Base-by-base conservation (phyloP, 1,140 invertebrate genomes). In the Brachionus koreanus region DNA sequence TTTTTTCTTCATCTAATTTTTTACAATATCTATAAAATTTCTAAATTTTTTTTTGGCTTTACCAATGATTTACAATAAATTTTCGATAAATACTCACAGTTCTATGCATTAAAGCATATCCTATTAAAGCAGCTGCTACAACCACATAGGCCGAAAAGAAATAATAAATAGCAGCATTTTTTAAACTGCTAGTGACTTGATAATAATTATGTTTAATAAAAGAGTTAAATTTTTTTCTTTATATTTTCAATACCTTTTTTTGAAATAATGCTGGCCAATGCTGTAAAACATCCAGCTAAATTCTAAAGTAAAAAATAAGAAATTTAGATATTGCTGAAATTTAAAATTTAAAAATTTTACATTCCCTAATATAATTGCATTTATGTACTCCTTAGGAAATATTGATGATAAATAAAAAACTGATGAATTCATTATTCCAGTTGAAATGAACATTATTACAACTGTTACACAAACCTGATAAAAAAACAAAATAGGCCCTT, bases 291-390 rank as follows among this genome's bases (percentile, higher is more conserved):
- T 42, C 76, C 76, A 12, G 49, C 49, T 19, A 57, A 13, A 61
- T 79, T 79, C 76, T 79, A 9, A 16, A 52, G 5, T 7, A 16
- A 42, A 52, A 63, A 42, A 19, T 35, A 3, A 12, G 5, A 37
- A 42, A 12, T 43, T 19, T 29, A 43, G 9, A 10, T 33, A 16
- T 43, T 49, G 23, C 9, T 57, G 2, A 57, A 16, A 29, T 29
- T 29, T 7, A 6, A 42, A 42, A 3, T 57, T 25, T 57, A 6
- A 57, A 19, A 57, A 37, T 61, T 19, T 35, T 61, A 79, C 76
- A 79, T 79, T 79, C n/a, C 76, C 76, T 23, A 79, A 13, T 19
- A 79, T 43, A 35, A 79, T 79, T 33, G 76, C 76, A 65, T 79
- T 79, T 10, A 79, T 57, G 57, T 79, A 79, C 23, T 79, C 76